Base-by-base conservation (phyloP, 2,113 vertebrate genomes). In the Hemiscyllium ocellatum region DNA sequence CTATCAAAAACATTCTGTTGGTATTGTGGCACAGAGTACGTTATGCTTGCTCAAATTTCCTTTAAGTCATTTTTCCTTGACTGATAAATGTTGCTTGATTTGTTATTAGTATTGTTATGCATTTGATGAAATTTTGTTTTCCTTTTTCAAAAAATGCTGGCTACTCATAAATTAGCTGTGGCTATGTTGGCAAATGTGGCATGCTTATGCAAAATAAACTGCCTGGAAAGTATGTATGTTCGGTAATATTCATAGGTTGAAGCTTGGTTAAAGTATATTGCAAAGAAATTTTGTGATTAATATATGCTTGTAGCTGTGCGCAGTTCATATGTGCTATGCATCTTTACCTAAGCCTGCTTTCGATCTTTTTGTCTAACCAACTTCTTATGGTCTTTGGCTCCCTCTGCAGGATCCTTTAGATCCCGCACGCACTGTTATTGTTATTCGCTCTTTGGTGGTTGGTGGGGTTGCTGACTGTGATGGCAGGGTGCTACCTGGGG, bases 391-490 rank as follows among this genome's bases (percentile, higher is more conserved):
- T 97, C 97, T 98, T 96, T 97, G 96, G 96, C 97, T 97, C 97
- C 97, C 97, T 97, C 98, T 96, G 94, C 97, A 99, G 99, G 99
- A 99, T 96, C 99, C 99, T 5, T 95, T 99, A 96, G 99, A 99
- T 95, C 96, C 98, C 0, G 96, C 98, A 4, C 97, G 98, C 69
- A 98, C 98, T 56, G 99, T 99, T 97, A 99, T 99, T 96, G 98
- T 99, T 96, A 98, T 99, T 96, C 99, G 99, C 12, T 99, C 99
- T 2, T 96, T 99, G 97, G 98, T 99, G 80, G 96, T 98, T 0
- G 98, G 98, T 0, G 98, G 99, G 1, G 98, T 98, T 1, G 99
- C 98, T 0, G 98, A 99, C 96, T 97, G 95, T 22, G 96, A 97
- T 0, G 98, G 98, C 0, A 97, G 97, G 37, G 96, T 99, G 0